Percentiles rank a stretch among this genome's conserved stretches.
phyloP scores from a whole-genome alignment of 2,113 vertebrate genomes.

The Rallus limicola region DNA sequence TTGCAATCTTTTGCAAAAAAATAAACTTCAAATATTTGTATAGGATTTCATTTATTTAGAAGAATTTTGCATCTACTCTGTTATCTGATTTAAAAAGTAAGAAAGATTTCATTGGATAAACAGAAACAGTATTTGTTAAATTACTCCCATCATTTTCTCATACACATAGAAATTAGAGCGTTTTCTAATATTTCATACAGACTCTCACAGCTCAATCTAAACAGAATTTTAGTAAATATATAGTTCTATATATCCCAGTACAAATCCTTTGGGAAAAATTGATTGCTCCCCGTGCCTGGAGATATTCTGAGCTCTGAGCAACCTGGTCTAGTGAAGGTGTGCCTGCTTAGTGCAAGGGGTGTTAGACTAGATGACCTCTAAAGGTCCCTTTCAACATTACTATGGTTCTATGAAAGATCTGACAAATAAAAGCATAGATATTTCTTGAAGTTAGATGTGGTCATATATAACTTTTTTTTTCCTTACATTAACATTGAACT shows the following conservation, averaged over 20 bases:
- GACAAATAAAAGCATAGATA: conserved; percentile 32
- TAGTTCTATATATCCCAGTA: background rate
- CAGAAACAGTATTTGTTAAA: background rate
- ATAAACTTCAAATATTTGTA: background rate
- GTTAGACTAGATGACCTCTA: too few relatives aligned
- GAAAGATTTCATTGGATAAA: background rate
- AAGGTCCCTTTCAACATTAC: too few relatives aligned
- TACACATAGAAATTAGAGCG: background rate
- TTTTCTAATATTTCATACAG: background rate
- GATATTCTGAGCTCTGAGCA: too few relatives aligned
- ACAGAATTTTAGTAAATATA: background rate
- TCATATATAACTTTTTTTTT: background rate
- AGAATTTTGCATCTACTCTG: background rate
- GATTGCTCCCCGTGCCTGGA: background rate
- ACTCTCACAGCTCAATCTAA: background rate
- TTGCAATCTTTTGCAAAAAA: background rate
- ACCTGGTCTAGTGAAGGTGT: too few relatives aligned
- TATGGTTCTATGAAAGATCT: background rate
- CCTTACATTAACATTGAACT: conserved; percentile 19
- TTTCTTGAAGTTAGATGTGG: conserved; percentile 15
- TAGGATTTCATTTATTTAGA: background rate
- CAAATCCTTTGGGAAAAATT: background rate
- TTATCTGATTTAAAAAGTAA: background rate
- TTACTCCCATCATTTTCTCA: background rate
- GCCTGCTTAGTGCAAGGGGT: too few relatives aligned